Evolutionary conservation across 2,888 invertebrate genomes (phyloP).

Genomic region (Trichacis sp.): DNA sequence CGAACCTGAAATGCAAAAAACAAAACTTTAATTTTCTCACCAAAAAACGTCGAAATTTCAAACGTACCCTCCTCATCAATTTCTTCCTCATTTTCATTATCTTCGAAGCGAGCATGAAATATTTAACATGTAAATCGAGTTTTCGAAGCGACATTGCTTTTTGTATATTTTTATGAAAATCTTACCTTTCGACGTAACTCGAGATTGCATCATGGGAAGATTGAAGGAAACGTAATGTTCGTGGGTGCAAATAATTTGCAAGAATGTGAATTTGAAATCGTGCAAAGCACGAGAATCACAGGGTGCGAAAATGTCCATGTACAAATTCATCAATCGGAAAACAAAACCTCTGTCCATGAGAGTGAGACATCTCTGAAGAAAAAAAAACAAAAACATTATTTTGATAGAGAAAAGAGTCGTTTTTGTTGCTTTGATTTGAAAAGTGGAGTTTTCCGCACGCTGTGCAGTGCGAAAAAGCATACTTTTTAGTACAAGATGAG

Average conservation of each 20-base stretch:
- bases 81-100: constrained; percentile 74
- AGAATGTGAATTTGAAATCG: constrained; percentile 91
- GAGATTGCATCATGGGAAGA: constrained; percentile 82
- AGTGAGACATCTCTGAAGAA: constrained; percentile 82
- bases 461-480: too few relatives aligned
- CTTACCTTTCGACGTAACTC: constrained; percentile 67
- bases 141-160: too few relatives aligned
- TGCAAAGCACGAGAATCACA: constrained; percentile 86
- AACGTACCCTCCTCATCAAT: constrained; percentile 58
- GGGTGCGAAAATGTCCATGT: constrained; percentile 86
- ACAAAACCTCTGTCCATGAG: constrained; percentile 96
- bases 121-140: too few relatives aligned
- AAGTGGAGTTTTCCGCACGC: too few relatives aligned
- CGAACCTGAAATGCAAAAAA: constrained; percentile 50
- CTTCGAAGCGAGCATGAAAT: constrained; percentile 68
- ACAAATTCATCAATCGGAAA: constrained; percentile 87
- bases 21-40: too few relatives aligned
- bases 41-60: constrained; percentile 32
- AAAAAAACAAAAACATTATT: too few relatives aligned
- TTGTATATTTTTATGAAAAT: too few relatives aligned
- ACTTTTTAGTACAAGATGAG: too few relatives aligned
- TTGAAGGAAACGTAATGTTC: constrained; percentile 96
- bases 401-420: too few relatives aligned
- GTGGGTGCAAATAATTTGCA: constrained; percentile 91
- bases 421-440: too few relatives aligned